phyloP scores from a whole-genome alignment of 2,113 vertebrate genomes.

The Solea solea region DNA sequence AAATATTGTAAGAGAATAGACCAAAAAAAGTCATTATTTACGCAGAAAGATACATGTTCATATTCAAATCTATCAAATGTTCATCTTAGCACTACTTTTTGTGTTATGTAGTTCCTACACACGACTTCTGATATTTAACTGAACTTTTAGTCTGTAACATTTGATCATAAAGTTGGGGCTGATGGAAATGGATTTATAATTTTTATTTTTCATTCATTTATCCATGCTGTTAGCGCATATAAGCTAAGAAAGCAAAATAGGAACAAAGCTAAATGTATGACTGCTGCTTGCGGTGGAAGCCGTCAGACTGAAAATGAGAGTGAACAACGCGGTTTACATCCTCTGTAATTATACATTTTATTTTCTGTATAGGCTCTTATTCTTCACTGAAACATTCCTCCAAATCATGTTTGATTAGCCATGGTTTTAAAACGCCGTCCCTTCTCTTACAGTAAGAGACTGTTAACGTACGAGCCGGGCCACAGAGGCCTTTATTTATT shows the following conservation, averaged over 20 bases:
- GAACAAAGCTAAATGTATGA: background rate
- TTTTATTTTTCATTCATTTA: too few relatives aligned
- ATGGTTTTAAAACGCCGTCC: conserved; percentile 52
- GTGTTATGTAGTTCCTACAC: too few relatives aligned
- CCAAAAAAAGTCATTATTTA: too few relatives aligned
- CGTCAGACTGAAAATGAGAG: conserved; percentile 21
- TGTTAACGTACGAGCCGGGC: conserved; percentile 52
- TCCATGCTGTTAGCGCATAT: background rate
- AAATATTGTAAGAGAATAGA: too few relatives aligned
- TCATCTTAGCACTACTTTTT: too few relatives aligned
- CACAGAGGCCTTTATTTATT: conserved; percentile 69
- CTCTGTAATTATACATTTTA: conserved; percentile 48
- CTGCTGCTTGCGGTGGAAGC: background rate
- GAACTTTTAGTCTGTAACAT: too few relatives aligned
- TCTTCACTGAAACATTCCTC: conserved; percentile 37
- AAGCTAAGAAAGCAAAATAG: background rate
- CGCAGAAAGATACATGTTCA: background rate
- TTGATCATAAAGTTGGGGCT: background rate
- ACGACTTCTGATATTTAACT: too few relatives aligned
- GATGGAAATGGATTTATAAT: background rate
- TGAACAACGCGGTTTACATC: conserved; percentile 21
- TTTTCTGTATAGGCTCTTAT: conserved; percentile 27
- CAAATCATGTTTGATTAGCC: conserved; percentile 56
- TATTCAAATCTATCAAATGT: background rate
- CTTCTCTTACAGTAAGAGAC: conserved; percentile 31